phyloP scores from a whole-genome alignment of 2,888 invertebrate genomes.

The Cephus spinipes region DNA sequence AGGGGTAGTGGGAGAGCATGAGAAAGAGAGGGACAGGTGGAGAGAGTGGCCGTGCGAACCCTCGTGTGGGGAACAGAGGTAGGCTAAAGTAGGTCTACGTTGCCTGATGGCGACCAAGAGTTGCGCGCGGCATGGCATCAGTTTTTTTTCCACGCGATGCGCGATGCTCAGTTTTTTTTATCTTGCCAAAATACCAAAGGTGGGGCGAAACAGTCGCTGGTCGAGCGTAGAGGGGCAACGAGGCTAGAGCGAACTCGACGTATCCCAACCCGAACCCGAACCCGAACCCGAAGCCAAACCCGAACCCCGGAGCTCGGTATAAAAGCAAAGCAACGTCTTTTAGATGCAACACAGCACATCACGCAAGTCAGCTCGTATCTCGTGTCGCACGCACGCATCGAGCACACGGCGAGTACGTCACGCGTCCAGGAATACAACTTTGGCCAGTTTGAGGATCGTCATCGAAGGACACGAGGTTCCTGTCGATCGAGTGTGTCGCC shows the following conservation, averaged over 20 bases:
- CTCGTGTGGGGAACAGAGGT: not conserved
- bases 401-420: no score
- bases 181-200: constrained; percentile 24
- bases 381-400: constrained; percentile 23
- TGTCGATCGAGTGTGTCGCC: no score
- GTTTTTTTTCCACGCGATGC: constrained; percentile 20
- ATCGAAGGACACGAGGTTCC: no score
- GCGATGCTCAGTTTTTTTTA: constrained; percentile 21
- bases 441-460: no score
- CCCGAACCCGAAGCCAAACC: constrained; percentile 21
- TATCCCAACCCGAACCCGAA: constrained; percentile 32
- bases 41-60: constrained; percentile 6
- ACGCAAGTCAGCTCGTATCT: constrained; percentile 61
- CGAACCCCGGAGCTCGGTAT: constrained; percentile 56
- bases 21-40: constrained; percentile 13
- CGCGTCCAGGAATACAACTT: no score
- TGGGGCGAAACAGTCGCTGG: constrained; percentile 19
- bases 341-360: constrained; percentile 65
- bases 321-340: constrained; percentile 66
- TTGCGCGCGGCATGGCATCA: not conserved
- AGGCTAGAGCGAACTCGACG: constrained; percentile 46
- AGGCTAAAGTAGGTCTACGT: not conserved
- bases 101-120: no score
- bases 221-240: constrained; percentile 13
- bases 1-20: constrained; percentile 19